phyloP scores from a whole-genome alignment of 2,888 invertebrate species.

The Hypsopygia costalis region DNA sequence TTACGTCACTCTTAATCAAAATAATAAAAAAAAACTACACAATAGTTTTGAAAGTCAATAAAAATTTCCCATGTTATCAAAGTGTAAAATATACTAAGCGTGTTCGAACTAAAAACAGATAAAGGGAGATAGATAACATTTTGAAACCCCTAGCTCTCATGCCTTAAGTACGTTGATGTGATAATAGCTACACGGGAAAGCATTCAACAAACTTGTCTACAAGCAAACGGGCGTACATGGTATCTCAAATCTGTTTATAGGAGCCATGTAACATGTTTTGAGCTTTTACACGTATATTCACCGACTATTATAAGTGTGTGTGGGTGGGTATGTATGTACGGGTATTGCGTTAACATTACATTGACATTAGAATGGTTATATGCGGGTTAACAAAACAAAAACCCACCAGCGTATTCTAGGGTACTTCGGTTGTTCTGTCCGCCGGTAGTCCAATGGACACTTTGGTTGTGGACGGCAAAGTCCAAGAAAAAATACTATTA shows the following conservation, averaged over 20 bases:
- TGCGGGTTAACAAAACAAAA: constrained; percentile 4
- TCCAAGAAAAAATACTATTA: no score
- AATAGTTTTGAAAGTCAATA: no score
- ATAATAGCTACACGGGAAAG: constrained; percentile 71
- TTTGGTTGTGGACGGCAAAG: no score
- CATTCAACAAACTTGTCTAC: constrained; percentile 61
- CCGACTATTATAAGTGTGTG: constrained; percentile 11
- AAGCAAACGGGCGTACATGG: constrained; percentile 31
- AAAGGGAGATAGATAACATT: background rate
- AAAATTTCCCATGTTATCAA: no score
- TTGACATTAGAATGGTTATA: background rate
- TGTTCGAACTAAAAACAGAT: no score
- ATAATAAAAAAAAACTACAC: no score
- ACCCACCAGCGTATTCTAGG: no score
- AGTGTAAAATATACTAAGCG: no score
- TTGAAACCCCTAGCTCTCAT: constrained; percentile 19
- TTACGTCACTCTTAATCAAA: no score
- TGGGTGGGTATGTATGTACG: background rate
- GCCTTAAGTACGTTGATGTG: constrained; percentile 45
- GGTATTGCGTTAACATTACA: background rate
- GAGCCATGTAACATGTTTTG: constrained; percentile 45
- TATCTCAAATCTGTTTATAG: constrained; percentile 60
- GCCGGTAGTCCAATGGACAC: no score
- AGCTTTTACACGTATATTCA: constrained; percentile 42
- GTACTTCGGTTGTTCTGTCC: no score